These are phyloP conservation scores for Otocyon megalotis DNA, from an alignment of 2,113 vertebrate species.

Conservation along the genomic window DNA sequence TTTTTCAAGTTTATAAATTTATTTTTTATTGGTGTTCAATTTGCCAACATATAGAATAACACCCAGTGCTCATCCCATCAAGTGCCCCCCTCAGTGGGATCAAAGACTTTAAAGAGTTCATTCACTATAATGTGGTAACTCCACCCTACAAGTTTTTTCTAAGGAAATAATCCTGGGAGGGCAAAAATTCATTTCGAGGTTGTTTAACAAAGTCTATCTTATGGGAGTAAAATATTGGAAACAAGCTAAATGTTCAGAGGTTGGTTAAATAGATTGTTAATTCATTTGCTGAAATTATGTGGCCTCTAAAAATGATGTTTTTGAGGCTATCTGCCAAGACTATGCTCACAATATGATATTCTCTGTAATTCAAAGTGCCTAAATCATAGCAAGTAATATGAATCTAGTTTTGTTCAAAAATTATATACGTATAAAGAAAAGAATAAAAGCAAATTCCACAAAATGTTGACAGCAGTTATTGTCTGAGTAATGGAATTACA, in stretches of 20 bases:
- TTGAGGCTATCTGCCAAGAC: constrained; percentile 10
- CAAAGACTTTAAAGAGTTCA: neutral
- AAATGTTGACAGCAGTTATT: constrained; percentile 25
- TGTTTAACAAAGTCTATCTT: neutral
- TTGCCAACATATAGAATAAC: too few species aligned
- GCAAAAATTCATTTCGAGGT: too few species aligned
- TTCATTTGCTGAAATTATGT: constrained; percentile 29
- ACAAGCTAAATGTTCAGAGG: neutral
- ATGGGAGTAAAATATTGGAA: neutral
- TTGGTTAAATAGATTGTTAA: constrained; percentile 23
- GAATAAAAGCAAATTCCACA: constrained; percentile 44
- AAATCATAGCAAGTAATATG: constrained; percentile 22
- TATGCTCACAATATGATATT: neutral
- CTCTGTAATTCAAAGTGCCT: constrained; percentile 26
- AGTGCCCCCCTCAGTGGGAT: too few species aligned
- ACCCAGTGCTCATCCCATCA: too few species aligned
- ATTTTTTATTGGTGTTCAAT: too few species aligned
- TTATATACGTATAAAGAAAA: constrained; percentile 49
- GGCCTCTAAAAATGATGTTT: constrained; percentile 56
- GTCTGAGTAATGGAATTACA: constrained; percentile 40
- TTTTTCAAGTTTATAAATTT: too few species aligned
- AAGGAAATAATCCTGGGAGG: neutral
- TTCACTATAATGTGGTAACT: neutral
- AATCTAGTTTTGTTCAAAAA: constrained; percentile 41
- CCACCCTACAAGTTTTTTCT: neutral